Evolutionary conservation across 2,797 vertebrate genomes (phyloP).

Genomic region (Jordanella pulchra): DNA sequence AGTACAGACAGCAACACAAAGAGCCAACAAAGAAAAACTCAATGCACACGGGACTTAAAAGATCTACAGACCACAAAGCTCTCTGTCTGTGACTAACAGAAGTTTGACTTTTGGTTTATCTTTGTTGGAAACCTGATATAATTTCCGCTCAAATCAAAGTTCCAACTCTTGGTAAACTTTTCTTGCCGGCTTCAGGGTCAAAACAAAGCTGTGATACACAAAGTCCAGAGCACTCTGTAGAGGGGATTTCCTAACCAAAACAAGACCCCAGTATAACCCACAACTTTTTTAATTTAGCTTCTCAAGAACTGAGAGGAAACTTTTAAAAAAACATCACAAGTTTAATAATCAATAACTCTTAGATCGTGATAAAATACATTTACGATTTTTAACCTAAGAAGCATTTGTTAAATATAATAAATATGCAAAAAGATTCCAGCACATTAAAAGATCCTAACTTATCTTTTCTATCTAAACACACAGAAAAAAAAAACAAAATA

Average conservation of each 20-base stretch:
- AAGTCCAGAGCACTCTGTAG: background rate
- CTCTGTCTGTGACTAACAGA: conserved; percentile 9
- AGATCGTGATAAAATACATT: background rate
- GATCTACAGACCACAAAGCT: background rate
- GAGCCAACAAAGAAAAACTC: conserved; percentile 9
- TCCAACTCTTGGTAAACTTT: conserved; percentile 37
- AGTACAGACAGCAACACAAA: conserved; percentile 56
- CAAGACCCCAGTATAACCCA: conserved; percentile 5
- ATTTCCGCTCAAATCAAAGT: conserved; percentile 40
- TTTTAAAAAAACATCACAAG: background rate
- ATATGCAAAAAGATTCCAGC: background rate
- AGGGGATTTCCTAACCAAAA: conserved; percentile 21
- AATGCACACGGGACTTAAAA: background rate
- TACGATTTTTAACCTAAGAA: background rate
- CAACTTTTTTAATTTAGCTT: conserved; percentile 15
- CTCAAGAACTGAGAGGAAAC: background rate
- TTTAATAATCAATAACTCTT: background rate
- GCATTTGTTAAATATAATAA: background rate
- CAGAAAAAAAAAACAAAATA: conserved; percentile 14
- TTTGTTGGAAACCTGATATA: conserved; percentile 34
- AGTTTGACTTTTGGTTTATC: conserved; percentile 25
- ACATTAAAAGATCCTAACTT: conserved; percentile 5
- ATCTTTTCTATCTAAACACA: conserved; percentile 5
- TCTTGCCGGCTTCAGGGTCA: conserved; percentile 37
- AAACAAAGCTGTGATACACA: conserved; percentile 26